Percentiles rank a stretch among this genome's conserved stretches.
Evolutionary conservation across 2,113 vertebrate genomes (phyloP).

Genomic region (Bubalus kerabau): DNA sequence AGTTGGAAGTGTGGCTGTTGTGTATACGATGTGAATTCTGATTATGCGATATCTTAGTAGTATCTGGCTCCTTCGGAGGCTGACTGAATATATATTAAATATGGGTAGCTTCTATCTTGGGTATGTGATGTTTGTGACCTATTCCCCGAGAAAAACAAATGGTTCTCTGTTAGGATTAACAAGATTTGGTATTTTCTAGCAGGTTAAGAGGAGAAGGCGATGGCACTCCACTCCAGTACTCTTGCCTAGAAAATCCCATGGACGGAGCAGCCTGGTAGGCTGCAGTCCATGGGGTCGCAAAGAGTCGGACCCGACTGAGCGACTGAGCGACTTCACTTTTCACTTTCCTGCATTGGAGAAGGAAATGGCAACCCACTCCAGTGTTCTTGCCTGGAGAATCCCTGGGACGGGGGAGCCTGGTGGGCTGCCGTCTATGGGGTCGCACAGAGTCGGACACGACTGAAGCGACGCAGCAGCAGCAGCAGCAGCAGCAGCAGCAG

Average conservation of each 20-base stretch:
- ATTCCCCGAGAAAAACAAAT: not conserved
- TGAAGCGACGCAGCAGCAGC: not conserved
- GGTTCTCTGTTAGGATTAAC: not conserved
- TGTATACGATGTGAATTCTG: not conserved
- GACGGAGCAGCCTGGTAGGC: too few relatives aligned
- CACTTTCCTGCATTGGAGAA: too few relatives aligned
- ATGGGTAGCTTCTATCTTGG: not conserved
- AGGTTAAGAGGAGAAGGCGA: not conserved
- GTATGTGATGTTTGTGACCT: not conserved
- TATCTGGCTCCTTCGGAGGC: not conserved
- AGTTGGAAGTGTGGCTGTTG: not conserved
- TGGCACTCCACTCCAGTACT: too few relatives aligned
- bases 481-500: too few relatives aligned
- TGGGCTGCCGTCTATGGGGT: too few relatives aligned
- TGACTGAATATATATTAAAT: not conserved
- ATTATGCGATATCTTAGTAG: not conserved
- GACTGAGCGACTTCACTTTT: too few relatives aligned
- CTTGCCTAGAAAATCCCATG: too few relatives aligned
- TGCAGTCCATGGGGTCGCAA: too few relatives aligned
- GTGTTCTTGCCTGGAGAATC: too few relatives aligned
- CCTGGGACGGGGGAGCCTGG: too few relatives aligned
- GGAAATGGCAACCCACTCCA: too few relatives aligned
- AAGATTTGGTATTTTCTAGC: not conserved
- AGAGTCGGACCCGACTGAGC: too few relatives aligned
- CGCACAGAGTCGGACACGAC: not conserved